Evolutionary conservation across 2,113 vertebrate species (phyloP).

Genomic region (Hemibagrus wyckioides): DNA sequence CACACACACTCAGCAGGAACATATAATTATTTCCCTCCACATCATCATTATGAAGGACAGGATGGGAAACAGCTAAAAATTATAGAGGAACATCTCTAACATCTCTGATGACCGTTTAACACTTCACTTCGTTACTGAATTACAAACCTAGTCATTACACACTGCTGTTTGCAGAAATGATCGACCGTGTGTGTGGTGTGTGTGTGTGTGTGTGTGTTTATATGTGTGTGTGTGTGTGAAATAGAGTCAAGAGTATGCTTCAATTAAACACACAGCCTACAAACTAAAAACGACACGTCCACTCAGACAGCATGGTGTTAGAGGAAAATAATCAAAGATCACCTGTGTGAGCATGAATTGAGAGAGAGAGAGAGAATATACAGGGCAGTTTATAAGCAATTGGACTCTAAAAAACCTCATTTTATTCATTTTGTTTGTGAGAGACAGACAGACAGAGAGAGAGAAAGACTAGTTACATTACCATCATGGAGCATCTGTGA

Average conservation of each 20-base stretch:
- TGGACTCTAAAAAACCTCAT: too few species aligned
- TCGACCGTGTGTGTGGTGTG: too few species aligned
- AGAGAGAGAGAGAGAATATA: too few species aligned
- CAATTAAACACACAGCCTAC: background rate
- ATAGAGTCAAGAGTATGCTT: background rate
- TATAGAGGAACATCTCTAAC: background rate
- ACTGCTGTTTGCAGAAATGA: background rate
- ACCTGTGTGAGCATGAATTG: background rate
- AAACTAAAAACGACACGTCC: background rate
- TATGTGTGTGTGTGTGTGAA: background rate
- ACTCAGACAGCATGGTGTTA: background rate
- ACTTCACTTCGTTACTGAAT: background rate
- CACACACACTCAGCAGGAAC: background rate
- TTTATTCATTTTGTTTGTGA: too few species aligned
- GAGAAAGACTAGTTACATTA: background rate
- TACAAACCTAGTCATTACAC: background rate
- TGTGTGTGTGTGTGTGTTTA: background rate
- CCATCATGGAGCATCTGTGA: background rate
- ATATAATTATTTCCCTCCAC: background rate
- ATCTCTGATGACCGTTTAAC: background rate
- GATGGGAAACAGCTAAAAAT: background rate
- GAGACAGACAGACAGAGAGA: too few species aligned
- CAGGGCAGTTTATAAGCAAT: too few species aligned
- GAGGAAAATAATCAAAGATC: background rate
- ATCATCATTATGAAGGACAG: slow-evolving; percentile 13